Evolutionary conservation across 2,888 invertebrate species (phyloP), one percentile per base, ranked within the genome.

Genomic region (Pachycephus smyrnensis): DNA sequence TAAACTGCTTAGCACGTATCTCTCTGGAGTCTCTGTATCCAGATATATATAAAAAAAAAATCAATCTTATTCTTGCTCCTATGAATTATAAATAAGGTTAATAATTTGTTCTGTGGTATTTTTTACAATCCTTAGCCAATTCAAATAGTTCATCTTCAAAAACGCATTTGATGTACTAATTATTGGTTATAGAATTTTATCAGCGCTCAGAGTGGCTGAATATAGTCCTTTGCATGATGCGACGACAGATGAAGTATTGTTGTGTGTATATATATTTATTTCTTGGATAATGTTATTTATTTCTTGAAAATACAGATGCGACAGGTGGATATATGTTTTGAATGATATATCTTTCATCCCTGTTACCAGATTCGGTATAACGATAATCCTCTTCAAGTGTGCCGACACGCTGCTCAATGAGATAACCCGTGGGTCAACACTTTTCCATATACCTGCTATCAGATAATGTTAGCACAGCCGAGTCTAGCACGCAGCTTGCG

Each of bases 391-490:
- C 23, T 9, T 55, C 55, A 2, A 55, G 9, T 23, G 23, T 9
- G 23, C 23, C 55, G 55, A 55, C 55, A 55, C 23, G 55, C 23
- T 55, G 55, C 55, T 55, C 55, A 55, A 55, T 23, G 23, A 23
- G 55, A 55, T 55, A 23, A 71, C 71, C 71, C 12, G 71, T 55
- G 68, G 69, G 77, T 35, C 77, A 75, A 77, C 75, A 73, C 75
- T 77, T 78, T 74, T 55, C 69, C 81, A 77, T 79, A 69, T 75
- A 71, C 68, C 77, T 75, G 36, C 79, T 81, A 86, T 86, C 86
- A 81, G 86, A 86, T 86, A 86, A 83, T 79, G 79, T 75, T 78
- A 73, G 23, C 77, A 73, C 73, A 74, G 69, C 76, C 73, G 32
- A 73, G 78, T 71, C 36, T 68, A 73, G 76, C 73, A 55, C 32